These are phyloP conservation scores for Cyclina sinensis DNA, from an alignment of 1,140 invertebrate genomes.

Conservation along the genomic window DNA sequence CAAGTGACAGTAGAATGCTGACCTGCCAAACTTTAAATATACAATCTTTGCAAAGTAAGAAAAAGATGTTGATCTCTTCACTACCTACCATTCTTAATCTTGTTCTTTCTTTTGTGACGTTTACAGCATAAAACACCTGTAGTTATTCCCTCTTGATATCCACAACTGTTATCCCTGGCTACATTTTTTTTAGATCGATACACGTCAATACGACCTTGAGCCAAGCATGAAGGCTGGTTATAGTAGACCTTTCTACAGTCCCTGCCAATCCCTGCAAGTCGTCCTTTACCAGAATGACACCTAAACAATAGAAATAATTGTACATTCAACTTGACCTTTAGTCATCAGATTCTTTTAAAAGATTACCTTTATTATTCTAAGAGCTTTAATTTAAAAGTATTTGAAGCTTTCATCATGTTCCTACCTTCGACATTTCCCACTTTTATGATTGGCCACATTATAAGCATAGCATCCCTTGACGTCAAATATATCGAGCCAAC, in stretches of 20 bases:
- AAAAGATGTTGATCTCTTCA: background rate
- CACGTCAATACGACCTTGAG: constrained; percentile 82
- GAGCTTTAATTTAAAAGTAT: too few species aligned
- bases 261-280: constrained; percentile 83
- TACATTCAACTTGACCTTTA: too few species aligned
- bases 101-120: constrained; percentile 66
- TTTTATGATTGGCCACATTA: constrained; percentile 79
- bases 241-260: constrained; percentile 79
- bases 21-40: background rate
- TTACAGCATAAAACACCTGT: constrained; percentile 85
- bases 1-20: too few species aligned
- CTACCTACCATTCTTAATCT: constrained; percentile 36
- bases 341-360: too few species aligned
- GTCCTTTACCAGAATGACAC: constrained; percentile 62
- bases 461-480: constrained; percentile 83
- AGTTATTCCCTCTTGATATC: constrained; percentile 79
- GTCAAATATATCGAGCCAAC: constrained; percentile 78
- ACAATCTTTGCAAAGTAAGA: background rate
- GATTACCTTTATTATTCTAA: too few species aligned
- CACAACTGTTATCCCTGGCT: constrained; percentile 68
- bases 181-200: constrained; percentile 73
- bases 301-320: constrained; percentile 2
- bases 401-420: too few species aligned
- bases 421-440: constrained; percentile 79
- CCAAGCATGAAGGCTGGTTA: constrained; percentile 78